These are phyloP conservation scores for Hyppa rectilinea DNA, from an alignment of 2,888 invertebrate genomes.

Conservation along the genomic window DNA sequence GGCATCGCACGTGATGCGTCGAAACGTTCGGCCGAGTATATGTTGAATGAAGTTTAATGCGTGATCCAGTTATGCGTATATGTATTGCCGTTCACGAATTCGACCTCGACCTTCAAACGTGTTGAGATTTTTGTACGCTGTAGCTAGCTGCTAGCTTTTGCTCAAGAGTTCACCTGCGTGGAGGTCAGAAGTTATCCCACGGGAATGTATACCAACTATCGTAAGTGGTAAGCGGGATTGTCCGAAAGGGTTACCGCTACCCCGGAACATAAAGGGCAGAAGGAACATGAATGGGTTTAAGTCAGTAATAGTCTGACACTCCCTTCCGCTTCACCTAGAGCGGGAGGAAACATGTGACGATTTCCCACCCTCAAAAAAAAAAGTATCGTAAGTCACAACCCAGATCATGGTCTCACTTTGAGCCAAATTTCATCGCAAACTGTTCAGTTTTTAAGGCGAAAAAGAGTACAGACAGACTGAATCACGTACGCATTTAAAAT, in stretches of 20 bases:
- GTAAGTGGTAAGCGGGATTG: no score
- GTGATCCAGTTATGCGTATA: conserved; percentile 53
- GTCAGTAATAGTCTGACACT: no score
- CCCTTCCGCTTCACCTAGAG: no score
- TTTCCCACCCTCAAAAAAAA: no score
- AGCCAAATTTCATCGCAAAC: not conserved
- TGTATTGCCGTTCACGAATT: conserved; percentile 13
- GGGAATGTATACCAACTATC: no score
- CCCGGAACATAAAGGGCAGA: no score
- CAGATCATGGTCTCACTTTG: no score
- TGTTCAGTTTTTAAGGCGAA: not conserved
- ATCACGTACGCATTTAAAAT: not conserved
- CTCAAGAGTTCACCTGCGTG: not conserved
- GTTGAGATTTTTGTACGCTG: not conserved
- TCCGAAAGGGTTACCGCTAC: no score
- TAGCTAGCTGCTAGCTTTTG: not conserved
- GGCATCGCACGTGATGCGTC: conserved; percentile 65
- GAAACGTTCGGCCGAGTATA: conserved; percentile 29
- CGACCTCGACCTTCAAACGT: conserved; percentile 22
- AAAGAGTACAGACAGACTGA: not conserved
- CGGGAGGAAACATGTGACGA: no score
- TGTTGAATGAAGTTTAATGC: conserved; percentile 37
- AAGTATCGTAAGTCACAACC: not conserved
- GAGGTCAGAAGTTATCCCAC: no score
- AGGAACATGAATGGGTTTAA: no score